These are phyloP conservation scores for Marcusenius ussheri DNA, from an alignment of 2,113 vertebrate species.

Conservation along the genomic window DNA sequence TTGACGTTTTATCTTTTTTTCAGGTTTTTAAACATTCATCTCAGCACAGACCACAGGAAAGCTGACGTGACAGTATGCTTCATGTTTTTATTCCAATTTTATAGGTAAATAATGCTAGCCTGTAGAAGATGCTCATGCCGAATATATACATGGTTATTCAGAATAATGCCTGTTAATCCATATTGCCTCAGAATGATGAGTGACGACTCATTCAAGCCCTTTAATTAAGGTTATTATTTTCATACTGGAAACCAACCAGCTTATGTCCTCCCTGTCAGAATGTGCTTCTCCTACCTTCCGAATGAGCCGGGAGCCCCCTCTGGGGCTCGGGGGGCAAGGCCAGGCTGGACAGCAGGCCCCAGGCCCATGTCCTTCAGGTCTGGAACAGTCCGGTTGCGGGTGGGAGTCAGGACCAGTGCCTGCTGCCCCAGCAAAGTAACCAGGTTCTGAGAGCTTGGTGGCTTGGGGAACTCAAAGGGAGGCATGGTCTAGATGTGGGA, in stretches of 20 bases:
- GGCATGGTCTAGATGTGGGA: constrained; percentile 60
- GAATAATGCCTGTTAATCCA: background rate
- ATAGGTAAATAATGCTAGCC: background rate
- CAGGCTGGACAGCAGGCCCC: constrained; percentile 56
- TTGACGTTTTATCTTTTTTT: background rate
- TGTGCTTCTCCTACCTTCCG: constrained; percentile 56
- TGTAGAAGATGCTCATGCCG: background rate
- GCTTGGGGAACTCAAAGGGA: constrained; percentile 82
- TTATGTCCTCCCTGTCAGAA: background rate
- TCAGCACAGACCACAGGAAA: background rate
- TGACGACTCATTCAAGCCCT: background rate
- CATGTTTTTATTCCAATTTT: background rate
- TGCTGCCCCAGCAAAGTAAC: constrained; percentile 81
- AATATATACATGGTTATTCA: background rate
- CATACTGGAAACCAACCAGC: background rate
- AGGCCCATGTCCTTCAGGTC: constrained; percentile 69
- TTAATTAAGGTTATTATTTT: background rate
- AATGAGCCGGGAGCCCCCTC: constrained; percentile 65
- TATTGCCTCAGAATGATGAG: background rate
- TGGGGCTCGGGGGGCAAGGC: constrained; percentile 49
- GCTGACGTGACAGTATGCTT: background rate
- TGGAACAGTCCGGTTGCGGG: constrained; percentile 66
- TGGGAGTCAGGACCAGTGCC: constrained; percentile 62
- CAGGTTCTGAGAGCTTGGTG: constrained; percentile 85
- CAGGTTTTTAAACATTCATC: background rate